Base-by-base conservation (phyloP, 1,140 invertebrate genomes). In the Meloidogyne chitwoodi region DNA sequence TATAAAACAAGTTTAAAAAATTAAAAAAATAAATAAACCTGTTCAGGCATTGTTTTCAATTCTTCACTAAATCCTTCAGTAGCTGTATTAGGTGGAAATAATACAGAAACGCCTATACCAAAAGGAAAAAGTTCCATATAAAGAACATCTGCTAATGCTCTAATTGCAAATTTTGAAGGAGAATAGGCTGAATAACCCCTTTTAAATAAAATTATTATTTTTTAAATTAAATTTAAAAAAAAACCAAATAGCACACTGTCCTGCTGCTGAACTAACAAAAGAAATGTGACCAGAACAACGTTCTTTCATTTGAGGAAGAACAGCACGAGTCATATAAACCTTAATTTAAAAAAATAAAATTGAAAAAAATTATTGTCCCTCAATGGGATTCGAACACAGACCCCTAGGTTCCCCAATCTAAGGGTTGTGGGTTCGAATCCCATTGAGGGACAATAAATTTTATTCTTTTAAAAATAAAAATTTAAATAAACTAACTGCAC, bases 81-180 rank as follows among this genome's bases (percentile, higher is more conserved):
- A 85, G 98, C 93, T 0, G 96, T 99, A 85, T 99, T 96, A 10
- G 96, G 93, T 27, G 97, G 96, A 82, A 93, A 91, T 6, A 92
- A 90, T 4, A 99, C 83, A 0, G 94, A 98, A 0, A 99, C 91
- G 38, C 91, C 90, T 0, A 99, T 91, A 67, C 82, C 82, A 69
- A 77, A 87, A 4, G 83, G 82, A 41, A 82, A 83, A 81, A 92
- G 90, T 90, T 99, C 96, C 94, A 96, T 97, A 27, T 92, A 90
- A 27, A 99, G 88, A 71, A 93, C 91, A 87, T 99, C 95, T 8
- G 95, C 95, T 77, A 99, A 91, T 10, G 95, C 96, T 76, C 94
- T 90, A 4, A 99, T 88, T 1, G 94, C 96, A 91, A 94, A 99
- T 89, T 99, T 99, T 14, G 93, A 92, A 67, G 92, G 91, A 68